Percentiles rank a stretch among this genome's conserved stretches.
Conservation (phyloP, 2,888 invertebrate genomes). For the Chirona hameri region DNA sequence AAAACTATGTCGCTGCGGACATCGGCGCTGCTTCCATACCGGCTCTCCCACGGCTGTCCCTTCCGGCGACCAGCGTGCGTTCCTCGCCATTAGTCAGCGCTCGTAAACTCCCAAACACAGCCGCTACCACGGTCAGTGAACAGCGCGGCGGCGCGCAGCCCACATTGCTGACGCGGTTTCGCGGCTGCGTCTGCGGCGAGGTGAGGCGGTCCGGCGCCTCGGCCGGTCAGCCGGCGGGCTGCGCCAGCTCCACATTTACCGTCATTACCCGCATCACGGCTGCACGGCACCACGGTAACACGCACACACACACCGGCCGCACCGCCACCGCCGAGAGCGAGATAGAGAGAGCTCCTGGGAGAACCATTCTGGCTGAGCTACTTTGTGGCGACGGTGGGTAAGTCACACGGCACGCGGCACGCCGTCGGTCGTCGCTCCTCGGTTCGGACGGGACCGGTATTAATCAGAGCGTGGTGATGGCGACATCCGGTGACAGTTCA, state of each 20-base stretch:
- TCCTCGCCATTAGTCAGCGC: too few species aligned
- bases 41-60: too few species aligned
- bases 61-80: too few species aligned
- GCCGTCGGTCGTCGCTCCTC: background rate
- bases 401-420: background rate
- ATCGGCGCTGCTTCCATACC: too few species aligned
- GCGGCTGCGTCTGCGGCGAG: background rate
- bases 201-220: background rate
- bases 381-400: background rate
- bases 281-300: background rate
- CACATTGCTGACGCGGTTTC: background rate
- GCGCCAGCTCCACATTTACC: background rate
- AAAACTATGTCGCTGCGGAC: too few species aligned
- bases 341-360: background rate
- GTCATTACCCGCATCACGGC: background rate
- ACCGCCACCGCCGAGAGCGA: background rate
- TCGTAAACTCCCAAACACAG: too few species aligned
- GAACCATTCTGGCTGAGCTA: background rate
- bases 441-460: too few species aligned
- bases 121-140: background rate
- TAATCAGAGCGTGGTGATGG: too few species aligned
- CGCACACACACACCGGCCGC: background rate
- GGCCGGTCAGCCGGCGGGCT: background rate
- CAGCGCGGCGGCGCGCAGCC: background rate
- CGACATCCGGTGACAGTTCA: too few species aligned